Conservation (phyloP, 2,797 vertebrate genomes). For the Poeciliopsis gracilis region DNA sequence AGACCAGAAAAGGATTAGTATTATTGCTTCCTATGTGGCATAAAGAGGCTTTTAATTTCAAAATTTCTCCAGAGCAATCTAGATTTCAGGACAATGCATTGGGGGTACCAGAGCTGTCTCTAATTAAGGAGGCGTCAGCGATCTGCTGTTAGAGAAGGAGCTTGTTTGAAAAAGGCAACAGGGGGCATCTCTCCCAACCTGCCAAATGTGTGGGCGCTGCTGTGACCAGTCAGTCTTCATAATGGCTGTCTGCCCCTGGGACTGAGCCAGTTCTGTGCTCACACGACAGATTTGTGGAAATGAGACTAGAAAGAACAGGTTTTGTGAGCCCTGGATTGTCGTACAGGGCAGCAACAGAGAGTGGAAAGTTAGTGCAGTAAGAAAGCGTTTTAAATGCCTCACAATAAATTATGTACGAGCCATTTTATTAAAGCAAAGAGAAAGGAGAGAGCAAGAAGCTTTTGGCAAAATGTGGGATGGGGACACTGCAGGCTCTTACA, state of each 20-base stretch:
- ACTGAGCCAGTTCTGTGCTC: slow-evolving; percentile 61
- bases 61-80: slow-evolving; percentile 41
- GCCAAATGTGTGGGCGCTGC: slow-evolving; percentile 72
- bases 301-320: slow-evolving; percentile 40
- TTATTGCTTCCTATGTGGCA: slow-evolving; percentile 22
- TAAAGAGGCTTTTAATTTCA: slow-evolving; percentile 58
- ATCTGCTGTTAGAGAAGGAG: slow-evolving; percentile 50
- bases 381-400: neutral
- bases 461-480: slow-evolving; percentile 25
- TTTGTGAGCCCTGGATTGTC: slow-evolving; percentile 41
- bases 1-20: slow-evolving; percentile 17
- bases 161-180: slow-evolving; percentile 60
- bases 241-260: slow-evolving; percentile 65
- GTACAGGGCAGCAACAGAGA: slow-evolving; percentile 17
- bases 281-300: slow-evolving; percentile 56
- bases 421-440: slow-evolving; percentile 7
- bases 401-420: slow-evolving; percentile 7
- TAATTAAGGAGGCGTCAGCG: slow-evolving; percentile 67
- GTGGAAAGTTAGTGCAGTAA: slow-evolving; percentile 6
- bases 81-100: slow-evolving; percentile 39
- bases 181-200: slow-evolving; percentile 62
- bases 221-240: slow-evolving; percentile 72
- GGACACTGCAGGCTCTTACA: slow-evolving; percentile 30
- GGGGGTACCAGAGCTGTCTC: slow-evolving; percentile 60
- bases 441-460: slow-evolving; percentile 16